phyloP scores from a whole-genome alignment of 2,888 invertebrate species.

The Pheosia gnoma region DNA sequence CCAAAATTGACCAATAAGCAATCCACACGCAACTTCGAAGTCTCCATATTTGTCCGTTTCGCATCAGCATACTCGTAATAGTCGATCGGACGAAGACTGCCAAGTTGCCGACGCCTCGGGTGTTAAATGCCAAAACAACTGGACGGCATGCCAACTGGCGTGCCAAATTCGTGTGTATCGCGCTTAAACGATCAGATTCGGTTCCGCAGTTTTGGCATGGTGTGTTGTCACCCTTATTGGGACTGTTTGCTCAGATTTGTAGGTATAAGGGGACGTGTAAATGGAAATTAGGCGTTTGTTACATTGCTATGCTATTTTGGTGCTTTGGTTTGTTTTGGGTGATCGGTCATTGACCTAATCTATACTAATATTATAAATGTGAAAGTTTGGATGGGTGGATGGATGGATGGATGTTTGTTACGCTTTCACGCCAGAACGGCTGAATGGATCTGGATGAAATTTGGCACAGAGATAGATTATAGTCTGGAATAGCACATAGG shows the following conservation, averaged over 20 bases:
- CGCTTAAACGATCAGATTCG: constrained; percentile 48
- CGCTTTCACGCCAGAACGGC: no score
- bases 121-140: constrained; percentile 58
- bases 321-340: no score
- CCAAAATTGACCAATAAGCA: not conserved
- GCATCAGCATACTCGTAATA: constrained; percentile 60
- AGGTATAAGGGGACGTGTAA: not conserved
- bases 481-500: no score
- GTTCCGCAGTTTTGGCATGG: constrained; percentile 29
- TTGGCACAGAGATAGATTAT: no score
- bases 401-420: no score
- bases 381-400: no score
- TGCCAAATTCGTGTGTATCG: constrained; percentile 58
- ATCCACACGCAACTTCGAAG: constrained; percentile 6
- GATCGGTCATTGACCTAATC: no score
- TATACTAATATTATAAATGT: no score
- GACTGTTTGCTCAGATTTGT: constrained; percentile 16
- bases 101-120: constrained; percentile 61
- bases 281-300: constrained; percentile 5
- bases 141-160: constrained; percentile 50
- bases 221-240: constrained; percentile 32
- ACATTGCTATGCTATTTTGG: no score
- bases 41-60: constrained; percentile 21
- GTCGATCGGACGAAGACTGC: constrained; percentile 58
- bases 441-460: no score